phyloP scores from a whole-genome alignment of 2,888 invertebrate genomes.

The Mystacides longicornis region DNA sequence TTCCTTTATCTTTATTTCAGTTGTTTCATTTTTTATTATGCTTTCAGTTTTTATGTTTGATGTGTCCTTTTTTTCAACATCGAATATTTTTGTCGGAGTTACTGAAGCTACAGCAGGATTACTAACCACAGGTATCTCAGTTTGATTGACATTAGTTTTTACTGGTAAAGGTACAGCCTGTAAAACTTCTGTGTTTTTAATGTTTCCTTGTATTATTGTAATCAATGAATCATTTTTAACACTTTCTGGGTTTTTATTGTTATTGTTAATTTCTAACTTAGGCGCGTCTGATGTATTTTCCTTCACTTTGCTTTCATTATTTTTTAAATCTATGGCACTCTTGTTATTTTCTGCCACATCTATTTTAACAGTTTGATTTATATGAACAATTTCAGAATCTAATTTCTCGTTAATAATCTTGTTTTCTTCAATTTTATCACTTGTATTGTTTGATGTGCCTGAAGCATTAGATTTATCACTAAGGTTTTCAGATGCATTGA shows the following conservation, averaged over 20 bases:
- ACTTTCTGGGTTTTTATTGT: conserved; percentile 5
- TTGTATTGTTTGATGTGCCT: not conserved
- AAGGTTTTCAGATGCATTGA: too few species aligned
- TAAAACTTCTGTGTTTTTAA: too few species aligned
- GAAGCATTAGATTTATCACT: not conserved
- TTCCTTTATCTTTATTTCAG: too few species aligned
- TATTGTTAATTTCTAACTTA: conserved; percentile 1
- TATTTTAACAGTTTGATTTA: not conserved
- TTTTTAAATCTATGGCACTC: not conserved
- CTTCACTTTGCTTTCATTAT: not conserved
- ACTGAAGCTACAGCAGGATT: too few species aligned
- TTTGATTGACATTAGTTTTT: not conserved
- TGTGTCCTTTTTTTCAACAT: too few species aligned
- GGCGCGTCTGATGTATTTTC: not conserved
- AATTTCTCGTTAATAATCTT: not conserved
- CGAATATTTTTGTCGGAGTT: too few species aligned
- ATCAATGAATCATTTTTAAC: not conserved
- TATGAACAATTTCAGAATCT: not conserved
- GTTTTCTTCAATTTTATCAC: not conserved
- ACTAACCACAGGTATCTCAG: too few species aligned
- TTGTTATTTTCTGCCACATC: not conserved
- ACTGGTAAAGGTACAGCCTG: not conserved
- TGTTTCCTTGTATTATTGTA: too few species aligned
- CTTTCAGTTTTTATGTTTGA: too few species aligned
- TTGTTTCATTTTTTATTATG: too few species aligned